Percentiles rank a stretch among this genome's conserved stretches.
These are phyloP conservation scores for Apus apus DNA, from an alignment of 2,113 vertebrate species.

Conservation along the genomic window DNA sequence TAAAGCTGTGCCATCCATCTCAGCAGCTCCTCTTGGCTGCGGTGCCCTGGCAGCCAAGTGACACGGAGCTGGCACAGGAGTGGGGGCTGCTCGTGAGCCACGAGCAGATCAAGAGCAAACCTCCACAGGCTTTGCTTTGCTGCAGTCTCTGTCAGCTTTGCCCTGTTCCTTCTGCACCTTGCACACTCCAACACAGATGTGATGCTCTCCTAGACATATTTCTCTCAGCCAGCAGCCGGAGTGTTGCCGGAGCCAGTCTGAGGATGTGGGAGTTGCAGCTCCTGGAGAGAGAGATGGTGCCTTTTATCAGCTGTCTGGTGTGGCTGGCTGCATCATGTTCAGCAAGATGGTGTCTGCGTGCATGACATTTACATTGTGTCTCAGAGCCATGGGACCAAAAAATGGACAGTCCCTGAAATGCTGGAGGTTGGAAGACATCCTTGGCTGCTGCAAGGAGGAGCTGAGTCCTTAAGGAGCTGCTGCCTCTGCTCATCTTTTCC, in stretches of 20 bases:
- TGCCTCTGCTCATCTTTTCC: neutral
- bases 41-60: neutral
- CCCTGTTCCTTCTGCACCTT: constrained; percentile 28
- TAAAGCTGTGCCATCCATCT: constrained; percentile 2
- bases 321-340: constrained; percentile 34
- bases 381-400: neutral
- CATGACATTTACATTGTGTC: neutral
- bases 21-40: constrained; percentile 50
- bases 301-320: constrained; percentile 8
- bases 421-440: neutral
- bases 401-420: neutral
- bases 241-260: constrained; percentile 8
- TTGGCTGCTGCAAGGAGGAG: neutral
- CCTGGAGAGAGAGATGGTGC: constrained; percentile 5
- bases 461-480: rapidly evolving
- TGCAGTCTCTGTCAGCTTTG: constrained; percentile 23
- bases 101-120: constrained; percentile 31
- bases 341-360: constrained; percentile 20
- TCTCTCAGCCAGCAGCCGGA: neutral
- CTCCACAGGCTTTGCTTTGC: constrained; percentile 56
- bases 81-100: neutral
- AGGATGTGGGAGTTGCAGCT: constrained; percentile 52
- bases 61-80: neutral
- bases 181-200: neutral
- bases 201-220: constrained; percentile 29